Evolutionary conservation across 1,140 invertebrate genomes (phyloP), one percentile per base, ranked within the genome.

Genomic region (Meloidogyne chitwoodi): DNA sequence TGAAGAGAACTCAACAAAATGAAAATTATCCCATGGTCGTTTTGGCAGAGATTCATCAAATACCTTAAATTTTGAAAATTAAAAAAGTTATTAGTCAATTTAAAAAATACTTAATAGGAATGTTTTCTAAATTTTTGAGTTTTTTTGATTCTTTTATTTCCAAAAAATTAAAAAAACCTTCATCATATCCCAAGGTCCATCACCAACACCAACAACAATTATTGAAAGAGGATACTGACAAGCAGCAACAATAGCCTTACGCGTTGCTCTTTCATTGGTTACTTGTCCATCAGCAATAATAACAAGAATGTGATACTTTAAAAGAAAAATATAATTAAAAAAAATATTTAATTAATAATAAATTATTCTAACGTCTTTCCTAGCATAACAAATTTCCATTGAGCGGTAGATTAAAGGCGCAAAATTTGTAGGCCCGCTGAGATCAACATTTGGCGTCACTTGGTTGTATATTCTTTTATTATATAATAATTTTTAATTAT

Each of bases 161-260:
- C 66, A 10, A 26, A 19, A 31, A 68, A 24, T n/a, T 14, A 75
- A 48, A 56, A 11, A 66, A 65, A 84, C 84, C 78, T 76, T 87
- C 89, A 90, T 90, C 62, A 87, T 87, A 65, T 89, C 88, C 89
- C 89, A 90, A 0, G 90, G 90, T 19, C 90, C 90, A 81, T 81
- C 90, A 0, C 90, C 90, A n/a, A 90, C 90, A 5, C 90, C 90
- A 16, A 91, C 89, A 11, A 90, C 88, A 62, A 91, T 89, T 56
- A 91, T 90, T 71, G 89, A 90, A 16, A 91, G 83, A 3, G 90
- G 89, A 72, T 88, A 87, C 27, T 88, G 79, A 12, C 90, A 90
- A 6, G 90, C 90, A 26, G 89, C 84, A 6, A 90, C 89, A 14
- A 91, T 90, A 4, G 90, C 89, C 38, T 89, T 81, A 8, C 87